Evolutionary conservation across 2,888 invertebrate species (phyloP).

Genomic region (Sphaerophoria rueppellii): DNA sequence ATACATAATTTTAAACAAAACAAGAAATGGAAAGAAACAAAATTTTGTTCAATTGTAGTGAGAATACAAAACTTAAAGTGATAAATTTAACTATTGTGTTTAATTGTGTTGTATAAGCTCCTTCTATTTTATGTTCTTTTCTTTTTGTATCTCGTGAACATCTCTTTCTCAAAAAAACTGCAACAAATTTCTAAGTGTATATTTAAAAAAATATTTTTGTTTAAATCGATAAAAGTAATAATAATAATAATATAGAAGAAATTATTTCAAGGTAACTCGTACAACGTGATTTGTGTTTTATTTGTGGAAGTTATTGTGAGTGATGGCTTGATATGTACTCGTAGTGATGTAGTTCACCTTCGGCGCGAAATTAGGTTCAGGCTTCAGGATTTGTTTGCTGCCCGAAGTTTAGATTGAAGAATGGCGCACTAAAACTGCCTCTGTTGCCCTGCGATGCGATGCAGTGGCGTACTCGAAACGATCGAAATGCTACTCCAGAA

Average conservation of each 20-base stretch:
- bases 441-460: no score
- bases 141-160: constrained; percentile 18
- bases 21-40: constrained; percentile 8
- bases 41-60: constrained; percentile 63
- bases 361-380: no score
- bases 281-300: neutral
- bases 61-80: constrained; percentile 65
- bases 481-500: no score
- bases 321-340: no score
- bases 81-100: constrained; percentile 53
- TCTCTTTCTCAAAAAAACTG: constrained; percentile 10
- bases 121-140: constrained; percentile 10
- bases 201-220: constrained; percentile 15
- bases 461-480: no score
- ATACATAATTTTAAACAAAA: constrained; percentile 15
- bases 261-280: constrained; percentile 33
- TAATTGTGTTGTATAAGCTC: constrained; percentile 25
- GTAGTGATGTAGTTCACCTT: no score
- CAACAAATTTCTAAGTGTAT: constrained; percentile 19
- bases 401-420: no score
- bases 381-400: no score
- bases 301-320: neutral
- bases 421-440: no score
- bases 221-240: constrained; percentile 4
- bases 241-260: constrained; percentile 18